Base-by-base conservation (phyloP, 2,113 vertebrate genomes). In the Daboia siamensis region DNA sequence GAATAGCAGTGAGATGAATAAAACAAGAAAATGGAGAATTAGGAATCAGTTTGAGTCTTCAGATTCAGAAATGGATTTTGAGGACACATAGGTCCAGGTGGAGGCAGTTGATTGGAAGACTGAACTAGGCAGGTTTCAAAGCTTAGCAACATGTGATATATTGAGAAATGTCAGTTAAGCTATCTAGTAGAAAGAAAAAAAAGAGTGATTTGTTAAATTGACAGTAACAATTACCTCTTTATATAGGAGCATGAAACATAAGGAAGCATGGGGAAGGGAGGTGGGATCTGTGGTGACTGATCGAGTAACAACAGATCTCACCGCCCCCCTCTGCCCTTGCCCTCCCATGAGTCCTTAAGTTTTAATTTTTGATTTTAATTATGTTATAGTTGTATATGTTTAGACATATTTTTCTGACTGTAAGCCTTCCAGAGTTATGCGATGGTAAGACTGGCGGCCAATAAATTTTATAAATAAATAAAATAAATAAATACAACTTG, bases 261-360 rank as follows among this genome's bases (percentile, higher is more conserved):
- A 64, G 26, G 11, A 64, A 13, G 13, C 10, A n/a, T 64, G 61
- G 26, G 11, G 26, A 64, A 11, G 11, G 61, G 7, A 23, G 23
- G 57, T 59, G 57, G 7, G 8, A 59, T 59, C 57, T 59, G 2
- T 59, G 24, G 6, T 24, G 57, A 59, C 24, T 59, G 7, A 59
- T 59, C 0, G 0, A 59, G 57, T 10, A 9, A 57, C 24, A 61
- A 64, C 4, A 64, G 26, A n/a, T n/a, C 26, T 29, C 4, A n/a
- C 11, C 61, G 12, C 11, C 4, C 0, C 61, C 3, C 26, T 64
- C 26, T 0, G 0, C 8, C 11, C 61, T 26, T 12, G 4, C 26
- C 1, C 26, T 29, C 12, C 26, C 11, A 64, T 64, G 26, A 12
- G 61, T n/a, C 61, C 61, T n/a, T 64, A 64, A 4, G 61, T 64